phyloP scores from a whole-genome alignment of 2,888 invertebrate genomes.

The Hyles lineata region DNA sequence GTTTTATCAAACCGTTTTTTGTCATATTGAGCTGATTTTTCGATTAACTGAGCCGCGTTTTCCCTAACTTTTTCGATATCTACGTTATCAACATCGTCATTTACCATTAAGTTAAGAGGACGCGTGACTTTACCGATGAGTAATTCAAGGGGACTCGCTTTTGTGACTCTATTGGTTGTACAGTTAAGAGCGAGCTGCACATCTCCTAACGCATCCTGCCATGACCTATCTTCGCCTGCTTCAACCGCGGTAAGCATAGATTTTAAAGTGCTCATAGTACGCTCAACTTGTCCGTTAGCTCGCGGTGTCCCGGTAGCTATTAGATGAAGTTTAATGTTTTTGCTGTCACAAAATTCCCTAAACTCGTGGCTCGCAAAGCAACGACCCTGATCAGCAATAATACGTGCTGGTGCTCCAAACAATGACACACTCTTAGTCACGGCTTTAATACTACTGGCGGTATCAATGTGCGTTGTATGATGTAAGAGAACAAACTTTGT shows the following conservation, averaged over 20 bases:
- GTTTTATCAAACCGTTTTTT: conserved; percentile 20
- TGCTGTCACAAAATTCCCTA: conserved; percentile 32
- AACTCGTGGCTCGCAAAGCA: conserved; percentile 41
- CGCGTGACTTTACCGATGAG: conserved; percentile 34
- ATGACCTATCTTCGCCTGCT: conserved; percentile 33
- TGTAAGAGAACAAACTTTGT: conserved; percentile 34
- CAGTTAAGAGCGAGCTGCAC: conserved; percentile 39
- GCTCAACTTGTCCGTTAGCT: conserved; percentile 44
- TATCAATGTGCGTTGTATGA: conserved; percentile 34
- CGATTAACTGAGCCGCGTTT: conserved; percentile 30
- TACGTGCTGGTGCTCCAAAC: conserved; percentile 20
- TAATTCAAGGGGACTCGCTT: conserved; percentile 26
- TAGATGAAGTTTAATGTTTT: conserved; percentile 40
- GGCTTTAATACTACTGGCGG: conserved; percentile 31
- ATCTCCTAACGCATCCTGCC: conserved; percentile 41
- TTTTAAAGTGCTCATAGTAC: conserved; percentile 41
- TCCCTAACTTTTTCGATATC: conserved; percentile 31
- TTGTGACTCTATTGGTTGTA: conserved; percentile 28
- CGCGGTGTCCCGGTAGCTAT: conserved; percentile 41
- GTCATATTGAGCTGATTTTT: conserved; percentile 30
- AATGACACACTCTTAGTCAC: conserved; percentile 27
- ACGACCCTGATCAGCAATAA: conserved; percentile 31
- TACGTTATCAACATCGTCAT: conserved; percentile 29
- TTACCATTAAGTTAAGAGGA: conserved; percentile 28
- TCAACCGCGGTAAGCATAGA: conserved; percentile 39